Percentiles rank a stretch among this genome's conserved stretches.
These are phyloP conservation scores for Spisula solida DNA, from an alignment of 2,888 invertebrate species.

Conservation along the genomic window DNA sequence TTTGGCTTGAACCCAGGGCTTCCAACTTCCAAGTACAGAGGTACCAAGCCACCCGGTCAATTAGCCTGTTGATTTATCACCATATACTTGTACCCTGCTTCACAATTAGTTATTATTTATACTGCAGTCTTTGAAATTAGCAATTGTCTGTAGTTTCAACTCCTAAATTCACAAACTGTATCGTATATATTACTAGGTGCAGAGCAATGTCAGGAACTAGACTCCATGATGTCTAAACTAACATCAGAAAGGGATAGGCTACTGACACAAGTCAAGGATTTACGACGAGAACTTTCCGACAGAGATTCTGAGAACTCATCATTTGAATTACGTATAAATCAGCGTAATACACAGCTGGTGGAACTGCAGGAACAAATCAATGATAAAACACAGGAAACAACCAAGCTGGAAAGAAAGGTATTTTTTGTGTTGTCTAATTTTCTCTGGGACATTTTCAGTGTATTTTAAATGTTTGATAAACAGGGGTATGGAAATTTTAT, in stretches of 20 bases:
- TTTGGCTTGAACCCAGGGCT: too few species aligned
- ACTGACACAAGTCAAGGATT: conserved; percentile 72
- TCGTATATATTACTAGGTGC: conserved; percentile 73
- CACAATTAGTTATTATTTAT: too few species aligned
- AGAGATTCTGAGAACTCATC: conserved; percentile 78
- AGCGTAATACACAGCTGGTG: conserved; percentile 81
- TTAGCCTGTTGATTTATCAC: too few species aligned
- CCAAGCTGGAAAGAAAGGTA: conserved; percentile 82
- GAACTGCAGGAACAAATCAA: conserved; percentile 84
- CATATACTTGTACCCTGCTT: too few species aligned
- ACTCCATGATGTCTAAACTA: conserved; percentile 72
- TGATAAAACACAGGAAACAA: conserved; percentile 76
- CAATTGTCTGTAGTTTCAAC: too few species aligned
- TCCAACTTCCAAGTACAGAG: too few species aligned
- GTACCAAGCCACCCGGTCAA: too few species aligned
- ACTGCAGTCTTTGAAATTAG: too few species aligned
- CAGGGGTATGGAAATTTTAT: too few species aligned
- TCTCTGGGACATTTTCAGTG: background rate
- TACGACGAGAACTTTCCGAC: conserved; percentile 76
- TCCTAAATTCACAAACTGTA: too few species aligned
- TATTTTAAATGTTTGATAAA: background rate
- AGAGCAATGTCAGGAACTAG: conserved; percentile 78
- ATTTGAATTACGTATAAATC: conserved; percentile 80
- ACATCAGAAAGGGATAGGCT: conserved; percentile 79
- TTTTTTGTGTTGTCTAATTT: background rate